These are phyloP conservation scores for Polyommatus icarus DNA, from an alignment of 2,888 invertebrate genomes.

Conservation along the genomic window DNA sequence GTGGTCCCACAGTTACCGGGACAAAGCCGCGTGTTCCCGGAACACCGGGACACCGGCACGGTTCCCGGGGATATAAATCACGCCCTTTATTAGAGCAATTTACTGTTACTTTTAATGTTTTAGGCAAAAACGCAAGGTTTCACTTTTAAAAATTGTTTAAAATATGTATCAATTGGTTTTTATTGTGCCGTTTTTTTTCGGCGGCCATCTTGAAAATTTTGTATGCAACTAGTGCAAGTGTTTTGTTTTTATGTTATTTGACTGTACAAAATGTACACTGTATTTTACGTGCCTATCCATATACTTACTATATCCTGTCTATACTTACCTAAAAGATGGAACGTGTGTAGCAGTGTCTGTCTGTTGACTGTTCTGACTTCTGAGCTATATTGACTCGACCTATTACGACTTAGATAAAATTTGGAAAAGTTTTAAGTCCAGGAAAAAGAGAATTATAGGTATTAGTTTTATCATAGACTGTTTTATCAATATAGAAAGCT, in stretches of 20 bases:
- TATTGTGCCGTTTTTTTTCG: neutral
- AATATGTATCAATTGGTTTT: constrained; percentile 3
- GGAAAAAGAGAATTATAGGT: no score
- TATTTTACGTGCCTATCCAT: no score
- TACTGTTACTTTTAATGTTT: constrained; percentile 10
- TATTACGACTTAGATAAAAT: no score
- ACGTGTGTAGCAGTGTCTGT: no score
- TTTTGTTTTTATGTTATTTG: constrained; percentile 1
- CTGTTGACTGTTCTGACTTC: no score
- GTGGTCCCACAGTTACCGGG: neutral
- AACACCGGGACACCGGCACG: neutral
- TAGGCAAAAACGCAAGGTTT: neutral
- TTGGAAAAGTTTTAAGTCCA: no score
- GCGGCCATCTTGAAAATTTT: neutral
- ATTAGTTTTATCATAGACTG: no score
- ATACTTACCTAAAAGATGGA: no score
- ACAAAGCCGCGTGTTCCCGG: neutral
- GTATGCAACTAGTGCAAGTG: neutral
- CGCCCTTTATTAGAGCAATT: neutral
- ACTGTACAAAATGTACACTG: no score
- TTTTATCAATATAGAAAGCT: no score
- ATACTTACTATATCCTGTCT: no score
- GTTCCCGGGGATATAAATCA: neutral
- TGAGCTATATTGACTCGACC: no score
- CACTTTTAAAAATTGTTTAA: constrained; percentile 2